These are phyloP conservation scores for Rhopilema esculentum DNA, from an alignment of 30 jellyfish, hydroid and myxozoan species.

Conservation along the genomic window DNA sequence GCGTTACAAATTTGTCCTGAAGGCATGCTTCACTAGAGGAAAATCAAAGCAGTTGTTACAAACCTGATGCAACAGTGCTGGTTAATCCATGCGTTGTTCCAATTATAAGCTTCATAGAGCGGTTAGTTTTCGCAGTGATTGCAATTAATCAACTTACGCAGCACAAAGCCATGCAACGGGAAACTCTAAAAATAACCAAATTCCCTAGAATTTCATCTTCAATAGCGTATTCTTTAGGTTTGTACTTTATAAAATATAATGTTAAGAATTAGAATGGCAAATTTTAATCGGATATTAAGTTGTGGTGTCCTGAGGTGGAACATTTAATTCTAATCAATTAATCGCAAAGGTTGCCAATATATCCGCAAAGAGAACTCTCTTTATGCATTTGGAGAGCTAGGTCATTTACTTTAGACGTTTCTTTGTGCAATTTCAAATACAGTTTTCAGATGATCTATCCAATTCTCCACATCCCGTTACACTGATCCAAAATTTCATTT, in stretches of 20 bases:
- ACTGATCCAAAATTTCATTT: background rate
- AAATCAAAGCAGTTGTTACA: background rate
- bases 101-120: background rate
- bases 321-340: background rate
- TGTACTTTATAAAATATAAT: background rate
- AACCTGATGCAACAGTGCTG: background rate
- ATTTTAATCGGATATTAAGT: background rate
- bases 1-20: too few relatives aligned
- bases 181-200: slow-evolving; percentile 21
- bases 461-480: background rate
- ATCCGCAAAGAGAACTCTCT: background rate
- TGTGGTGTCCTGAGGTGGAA: background rate
- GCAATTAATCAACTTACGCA: background rate
- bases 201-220: background rate
- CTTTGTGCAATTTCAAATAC: background rate
- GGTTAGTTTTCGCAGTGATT: background rate
- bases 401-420: background rate
- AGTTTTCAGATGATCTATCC: background rate
- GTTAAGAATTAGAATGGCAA: background rate
- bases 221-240: background rate
- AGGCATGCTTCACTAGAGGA: too few relatives aligned
- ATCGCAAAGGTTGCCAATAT: background rate
- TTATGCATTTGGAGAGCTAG: background rate
- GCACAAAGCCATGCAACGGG: slow-evolving; percentile 7
- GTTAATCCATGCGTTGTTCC: background rate